phyloP scores from a whole-genome alignment of 2,113 vertebrate genomes.

The Psilopsiagon aurifrons region DNA sequence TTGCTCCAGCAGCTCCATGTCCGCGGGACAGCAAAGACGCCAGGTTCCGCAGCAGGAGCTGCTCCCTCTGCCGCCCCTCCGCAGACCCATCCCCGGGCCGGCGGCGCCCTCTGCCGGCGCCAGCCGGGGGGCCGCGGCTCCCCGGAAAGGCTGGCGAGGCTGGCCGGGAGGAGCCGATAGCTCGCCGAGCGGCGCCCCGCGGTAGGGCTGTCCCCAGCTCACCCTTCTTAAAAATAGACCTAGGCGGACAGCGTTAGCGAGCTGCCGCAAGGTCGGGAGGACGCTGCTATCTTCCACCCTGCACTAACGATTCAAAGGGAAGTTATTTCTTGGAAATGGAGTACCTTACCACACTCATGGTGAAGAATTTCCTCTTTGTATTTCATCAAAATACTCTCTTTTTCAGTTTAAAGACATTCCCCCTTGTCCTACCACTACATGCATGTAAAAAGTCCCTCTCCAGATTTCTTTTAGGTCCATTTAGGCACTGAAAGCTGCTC shows the following conservation, averaged over 20 bases:
- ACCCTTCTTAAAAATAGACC: background rate
- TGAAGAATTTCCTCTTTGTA: background rate
- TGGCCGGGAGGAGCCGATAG: no score
- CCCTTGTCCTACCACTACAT: background rate
- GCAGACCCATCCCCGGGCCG: no score
- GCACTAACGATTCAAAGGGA: fast-evolving
- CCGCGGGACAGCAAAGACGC: no score
- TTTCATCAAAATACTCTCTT: background rate
- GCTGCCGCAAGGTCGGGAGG: fast-evolving
- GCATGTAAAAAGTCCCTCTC: background rate
- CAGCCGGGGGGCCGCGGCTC: fast-evolving
- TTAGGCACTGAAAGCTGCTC: background rate
- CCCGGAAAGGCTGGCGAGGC: fast-evolving
- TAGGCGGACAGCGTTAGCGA: fast-evolving
- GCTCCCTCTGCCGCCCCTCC: background rate
- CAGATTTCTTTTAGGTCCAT: background rate
- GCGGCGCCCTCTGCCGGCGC: background rate
- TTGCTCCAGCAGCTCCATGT: background rate
- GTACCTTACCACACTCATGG: background rate
- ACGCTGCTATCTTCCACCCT: no score
- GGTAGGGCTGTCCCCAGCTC: no score
- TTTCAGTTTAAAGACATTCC: background rate
- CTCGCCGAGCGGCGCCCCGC: background rate
- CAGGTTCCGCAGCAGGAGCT: fast-evolving
- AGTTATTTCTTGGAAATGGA: background rate